Conservation (phyloP, 2,113 vertebrate genomes). For the Ceuthmochares aereus region DNA sequence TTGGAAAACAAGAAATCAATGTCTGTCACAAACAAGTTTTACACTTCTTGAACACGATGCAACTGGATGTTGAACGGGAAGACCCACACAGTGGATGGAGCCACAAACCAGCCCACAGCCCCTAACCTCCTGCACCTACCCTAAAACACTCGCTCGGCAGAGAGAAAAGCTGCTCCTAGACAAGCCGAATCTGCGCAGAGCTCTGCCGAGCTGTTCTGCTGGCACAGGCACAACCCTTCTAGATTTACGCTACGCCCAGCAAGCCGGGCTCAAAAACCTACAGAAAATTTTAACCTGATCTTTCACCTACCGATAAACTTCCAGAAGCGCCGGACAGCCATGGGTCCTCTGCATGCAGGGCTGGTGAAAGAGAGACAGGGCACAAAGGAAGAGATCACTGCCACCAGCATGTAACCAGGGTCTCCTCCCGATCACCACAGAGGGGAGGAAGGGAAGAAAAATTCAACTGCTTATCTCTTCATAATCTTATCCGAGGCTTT, state of each 20-base stretch:
- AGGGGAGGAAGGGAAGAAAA: neutral
- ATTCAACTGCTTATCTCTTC: neutral
- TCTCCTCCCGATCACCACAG: accelerated
- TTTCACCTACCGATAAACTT: neutral
- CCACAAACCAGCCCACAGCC: neutral
- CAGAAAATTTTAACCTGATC: neutral
- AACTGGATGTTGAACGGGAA: neutral
- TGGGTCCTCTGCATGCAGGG: accelerated
- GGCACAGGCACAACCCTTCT: neutral
- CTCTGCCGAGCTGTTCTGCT: neutral
- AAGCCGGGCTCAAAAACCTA: neutral
- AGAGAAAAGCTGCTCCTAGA: neutral
- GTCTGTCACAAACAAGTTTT: neutral
- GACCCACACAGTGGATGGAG: neutral
- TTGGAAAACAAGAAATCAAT: neutral
- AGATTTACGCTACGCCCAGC: neutral
- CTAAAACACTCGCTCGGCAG: neutral
- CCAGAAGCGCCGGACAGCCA: neutral
- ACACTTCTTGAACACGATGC: neutral
- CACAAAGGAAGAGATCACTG: neutral
- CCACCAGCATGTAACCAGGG: accelerated
- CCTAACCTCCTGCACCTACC: neutral
- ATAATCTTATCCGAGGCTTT: neutral
- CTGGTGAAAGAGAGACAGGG: neutral
- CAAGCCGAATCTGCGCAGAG: neutral